Evolutionary conservation across 2,113 vertebrate genomes (phyloP).

Genomic region (Alces alces): DNA sequence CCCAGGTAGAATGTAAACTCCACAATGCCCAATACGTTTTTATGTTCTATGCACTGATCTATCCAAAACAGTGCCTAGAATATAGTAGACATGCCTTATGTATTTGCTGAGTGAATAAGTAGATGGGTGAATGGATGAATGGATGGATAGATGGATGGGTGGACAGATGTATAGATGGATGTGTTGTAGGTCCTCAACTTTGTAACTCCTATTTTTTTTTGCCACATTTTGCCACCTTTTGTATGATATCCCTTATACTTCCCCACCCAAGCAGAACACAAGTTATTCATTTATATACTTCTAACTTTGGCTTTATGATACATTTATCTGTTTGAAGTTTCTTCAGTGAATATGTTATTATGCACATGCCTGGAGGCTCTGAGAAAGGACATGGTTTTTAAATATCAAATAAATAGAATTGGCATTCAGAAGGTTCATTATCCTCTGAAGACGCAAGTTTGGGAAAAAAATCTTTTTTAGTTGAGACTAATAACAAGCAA

Average conservation of each 20-base stretch:
- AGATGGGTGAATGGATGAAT: neutral
- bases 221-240: neutral
- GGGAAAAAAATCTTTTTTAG: neutral
- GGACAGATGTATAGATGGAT: neutral
- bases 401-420: slow-evolving; percentile 65
- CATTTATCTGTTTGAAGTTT: slow-evolving; percentile 46
- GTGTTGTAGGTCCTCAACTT: neutral
- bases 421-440: slow-evolving; percentile 50
- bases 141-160: neutral
- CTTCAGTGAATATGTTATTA: slow-evolving; percentile 36
- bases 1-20: neutral
- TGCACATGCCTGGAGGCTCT: slow-evolving; percentile 12
- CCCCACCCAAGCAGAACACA: neutral
- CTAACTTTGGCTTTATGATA: slow-evolving; percentile 9
- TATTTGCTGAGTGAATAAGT: neutral
- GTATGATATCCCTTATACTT: neutral
- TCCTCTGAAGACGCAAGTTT: slow-evolving; percentile 40
- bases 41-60: neutral
- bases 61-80: neutral
- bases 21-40: neutral
- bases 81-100: neutral
- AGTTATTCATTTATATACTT: neutral
- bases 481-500: slow-evolving; percentile 24
- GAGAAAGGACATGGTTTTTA: slow-evolving; percentile 50
- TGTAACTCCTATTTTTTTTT: neutral